Conservation (phyloP, 2,888 invertebrate species). For the Sminthurides aquaticus region DNA sequence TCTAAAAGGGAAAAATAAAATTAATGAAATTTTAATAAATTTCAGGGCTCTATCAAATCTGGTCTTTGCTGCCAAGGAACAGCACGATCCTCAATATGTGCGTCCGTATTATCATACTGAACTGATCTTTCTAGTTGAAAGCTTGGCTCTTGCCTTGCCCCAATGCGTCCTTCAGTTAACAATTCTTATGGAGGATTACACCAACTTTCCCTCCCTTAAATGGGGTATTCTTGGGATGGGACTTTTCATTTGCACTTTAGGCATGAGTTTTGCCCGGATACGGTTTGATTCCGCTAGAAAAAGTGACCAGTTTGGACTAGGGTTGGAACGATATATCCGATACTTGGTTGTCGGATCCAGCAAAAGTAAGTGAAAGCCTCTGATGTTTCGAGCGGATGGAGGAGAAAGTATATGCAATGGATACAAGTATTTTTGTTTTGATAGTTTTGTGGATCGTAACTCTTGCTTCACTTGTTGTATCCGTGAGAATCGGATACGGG, state of each 20-base stretch:
- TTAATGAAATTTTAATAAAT: neutral
- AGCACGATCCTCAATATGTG: constrained; percentile 24
- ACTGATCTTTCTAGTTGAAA: constrained; percentile 33
- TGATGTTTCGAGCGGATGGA: neutral
- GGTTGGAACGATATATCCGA: constrained; percentile 27
- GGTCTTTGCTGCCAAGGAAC: constrained; percentile 30
- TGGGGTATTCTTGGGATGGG: constrained; percentile 22
- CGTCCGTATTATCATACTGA: constrained; percentile 33
- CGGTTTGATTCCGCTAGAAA: constrained; percentile 32
- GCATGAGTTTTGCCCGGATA: constrained; percentile 34
- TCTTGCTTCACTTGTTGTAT: constrained; percentile 27
- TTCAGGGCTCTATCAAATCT: constrained; percentile 29
- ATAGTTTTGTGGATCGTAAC: constrained; percentile 39
- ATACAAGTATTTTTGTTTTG: neutral
- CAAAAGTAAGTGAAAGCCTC: constrained; percentile 32
- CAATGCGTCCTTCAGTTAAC: constrained; percentile 31
- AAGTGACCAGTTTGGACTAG: constrained; percentile 33
- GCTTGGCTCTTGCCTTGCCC: constrained; percentile 31
- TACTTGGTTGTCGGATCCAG: constrained; percentile 31
- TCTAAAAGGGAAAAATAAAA: neutral
- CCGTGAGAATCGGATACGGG: constrained; percentile 25
- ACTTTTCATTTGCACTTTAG: constrained; percentile 24
- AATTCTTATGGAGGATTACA: constrained; percentile 25
- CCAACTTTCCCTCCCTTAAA: constrained; percentile 27
- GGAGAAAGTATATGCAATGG: neutral